These are phyloP conservation scores for Sciurus carolinensis DNA, from an alignment of 2,797 vertebrate genomes.

Conservation along the genomic window DNA sequence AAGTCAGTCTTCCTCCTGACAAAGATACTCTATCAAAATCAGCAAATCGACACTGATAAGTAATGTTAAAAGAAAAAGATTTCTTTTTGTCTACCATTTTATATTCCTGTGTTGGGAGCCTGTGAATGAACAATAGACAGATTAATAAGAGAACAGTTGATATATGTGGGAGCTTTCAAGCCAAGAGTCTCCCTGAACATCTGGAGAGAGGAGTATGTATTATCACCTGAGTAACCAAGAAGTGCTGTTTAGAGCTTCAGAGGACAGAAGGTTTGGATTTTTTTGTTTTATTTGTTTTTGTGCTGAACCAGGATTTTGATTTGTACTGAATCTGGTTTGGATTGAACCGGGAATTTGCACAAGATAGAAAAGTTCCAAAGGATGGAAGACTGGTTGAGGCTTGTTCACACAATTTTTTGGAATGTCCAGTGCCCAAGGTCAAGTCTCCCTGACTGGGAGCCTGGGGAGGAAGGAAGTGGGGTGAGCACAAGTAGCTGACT, in stretches of 20 bases:
- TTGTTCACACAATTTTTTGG: slow-evolving; percentile 16
- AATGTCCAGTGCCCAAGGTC: neutral
- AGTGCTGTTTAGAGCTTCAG: neutral
- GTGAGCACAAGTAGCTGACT: neutral
- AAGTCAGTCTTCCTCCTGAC: neutral
- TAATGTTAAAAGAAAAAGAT: neutral
- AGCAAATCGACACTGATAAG: neutral
- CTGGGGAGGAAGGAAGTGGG: neutral
- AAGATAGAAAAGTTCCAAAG: too few relatives aligned
- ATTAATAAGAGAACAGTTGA: neutral
- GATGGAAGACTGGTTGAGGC: neutral
- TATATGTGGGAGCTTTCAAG: neutral
- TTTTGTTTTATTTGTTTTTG: too few relatives aligned
- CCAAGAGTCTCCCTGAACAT: neutral
- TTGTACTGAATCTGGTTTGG: too few relatives aligned
- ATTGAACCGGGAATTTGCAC: too few relatives aligned
- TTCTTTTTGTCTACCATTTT: slow-evolving; percentile 40
- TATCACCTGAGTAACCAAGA: neutral
- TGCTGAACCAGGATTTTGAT: too few relatives aligned
- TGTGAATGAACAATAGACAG: neutral
- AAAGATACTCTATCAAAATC: neutral
- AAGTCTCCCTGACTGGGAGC: neutral
- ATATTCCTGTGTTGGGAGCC: neutral
- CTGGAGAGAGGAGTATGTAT: neutral
- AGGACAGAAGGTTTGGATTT: neutral